Evolutionary conservation across 1,140 invertebrate genomes (phyloP), one percentile per base, ranked within the genome.

Genomic region (Drosophila orosa): DNA sequence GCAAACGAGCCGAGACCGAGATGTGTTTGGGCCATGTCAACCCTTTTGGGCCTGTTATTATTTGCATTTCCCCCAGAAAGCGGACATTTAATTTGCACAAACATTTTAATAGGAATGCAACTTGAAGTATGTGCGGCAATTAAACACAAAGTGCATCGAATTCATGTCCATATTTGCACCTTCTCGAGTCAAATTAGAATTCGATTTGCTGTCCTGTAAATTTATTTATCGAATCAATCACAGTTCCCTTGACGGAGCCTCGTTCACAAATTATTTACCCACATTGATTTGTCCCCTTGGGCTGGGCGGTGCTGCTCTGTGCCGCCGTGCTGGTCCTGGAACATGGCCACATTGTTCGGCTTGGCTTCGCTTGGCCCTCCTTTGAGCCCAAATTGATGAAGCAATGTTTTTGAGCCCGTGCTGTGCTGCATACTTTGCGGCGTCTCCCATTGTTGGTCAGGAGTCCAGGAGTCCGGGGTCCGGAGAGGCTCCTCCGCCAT

Each of bases 141-240:
- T 69, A 33, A 57, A 39, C 40, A 10, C 47, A 31, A 33, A 33
- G 35, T 17, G 12, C 35, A 29, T 24, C 13, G 17, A 19, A 29
- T 39, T 8, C 35, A 39, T 4, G 27, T 9, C 7, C 37, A 71
- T 69, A 71, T 33, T 57, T 57, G 40, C 50, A 57, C 27, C 31
- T 35, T 47, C 25, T 39, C 10, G 10, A 57, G n/a, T 37, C 52
- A 37, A 69, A 71, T 71, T 71, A 71, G 66, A 57, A 39, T 40
- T 71, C 27, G 42, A 71, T 58, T 68, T 71, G 27, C 61, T 31
- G 68, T 39, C n/a, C n/a, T 17, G 42, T 27, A 72, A 72, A 58
- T 48, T 58, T 71, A 72, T 71, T 72, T 72, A 71, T 72, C 66
- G 67, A 58, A 47, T 72, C 65, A 71, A 72, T 72, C 66, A 27